Evolutionary conservation across 2,797 vertebrate species (phyloP), one percentile per base, ranked within the genome.

Genomic region (Pyrocephalus nanus): DNA sequence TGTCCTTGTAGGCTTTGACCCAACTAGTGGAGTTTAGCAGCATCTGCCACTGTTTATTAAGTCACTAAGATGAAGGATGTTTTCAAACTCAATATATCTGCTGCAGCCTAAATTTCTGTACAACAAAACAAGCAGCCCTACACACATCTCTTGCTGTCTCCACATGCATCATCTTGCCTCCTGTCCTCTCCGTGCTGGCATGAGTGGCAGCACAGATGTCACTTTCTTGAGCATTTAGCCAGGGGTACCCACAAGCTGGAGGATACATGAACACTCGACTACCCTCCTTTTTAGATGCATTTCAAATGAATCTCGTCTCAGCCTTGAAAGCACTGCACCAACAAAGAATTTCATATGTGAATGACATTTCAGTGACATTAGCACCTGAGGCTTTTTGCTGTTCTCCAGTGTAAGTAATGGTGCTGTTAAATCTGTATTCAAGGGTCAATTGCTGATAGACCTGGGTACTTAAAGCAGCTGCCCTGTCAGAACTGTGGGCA

Each of bases 31-130:
- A 96, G 80, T 95, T 69, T 61, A 67, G 96, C 90, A 82, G 87
- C 96, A 82, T 94, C 96, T 97, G 97, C 94, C 97, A 96, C 76
- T 58, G 29, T 57, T 94, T 74, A 92, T 97, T 96, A 97, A 96
- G 85, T 88, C 83, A 87, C 30, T 30, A 15, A 90, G 76, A 92
- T 11, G 86, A 92, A 87, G 86, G 65, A 30, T 7, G 30, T 51
- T 70, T 79, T 93, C 74, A 75, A 82, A 90, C 45, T 73, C 88
- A 77, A 40, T 47, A 48, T 1, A 5, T 53, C 66, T 92, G 53
- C 48, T 2, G 7, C 72, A 80, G 73, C 27, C 65, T 64, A 47
- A 93, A 91, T 36, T 66, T 88, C 62, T 62, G n/a, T 38, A 66
- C 47, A 51, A 45, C 43, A 80, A 66, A 90, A 64, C 62, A 80